phyloP scores from a whole-genome alignment of 2,113 vertebrate species.

The Anarhynchus alexandrinus region DNA sequence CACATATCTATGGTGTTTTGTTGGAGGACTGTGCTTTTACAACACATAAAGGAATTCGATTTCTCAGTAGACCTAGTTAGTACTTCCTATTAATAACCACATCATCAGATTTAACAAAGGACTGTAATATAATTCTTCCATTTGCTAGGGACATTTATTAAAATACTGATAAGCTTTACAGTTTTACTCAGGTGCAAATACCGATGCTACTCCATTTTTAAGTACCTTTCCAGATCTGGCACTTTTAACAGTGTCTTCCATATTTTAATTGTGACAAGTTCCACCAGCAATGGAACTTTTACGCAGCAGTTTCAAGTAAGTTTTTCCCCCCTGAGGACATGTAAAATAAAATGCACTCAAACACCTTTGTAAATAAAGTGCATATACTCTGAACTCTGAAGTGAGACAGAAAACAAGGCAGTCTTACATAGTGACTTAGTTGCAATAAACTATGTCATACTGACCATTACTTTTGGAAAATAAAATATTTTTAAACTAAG shows the following conservation, averaged over 20 bases:
- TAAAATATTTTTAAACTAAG: background rate
- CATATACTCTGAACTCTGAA: background rate
- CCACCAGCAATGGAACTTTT: background rate
- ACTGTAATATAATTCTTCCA: background rate
- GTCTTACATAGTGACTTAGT: background rate
- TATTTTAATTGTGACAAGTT: background rate
- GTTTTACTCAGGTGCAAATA: background rate
- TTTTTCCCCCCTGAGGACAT: background rate
- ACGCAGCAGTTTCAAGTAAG: background rate
- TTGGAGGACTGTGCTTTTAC: background rate
- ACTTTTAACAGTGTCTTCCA: background rate
- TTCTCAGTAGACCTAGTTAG: background rate
- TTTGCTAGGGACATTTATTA: background rate
- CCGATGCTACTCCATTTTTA: background rate
- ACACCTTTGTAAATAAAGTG: background rate
- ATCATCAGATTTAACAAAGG: background rate
- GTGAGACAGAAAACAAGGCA: background rate
- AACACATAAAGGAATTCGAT: background rate
- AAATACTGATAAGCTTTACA: background rate
- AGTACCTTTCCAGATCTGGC: background rate
- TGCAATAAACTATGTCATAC: background rate
- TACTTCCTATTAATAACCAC: background rate
- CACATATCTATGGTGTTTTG: background rate
- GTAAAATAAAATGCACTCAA: background rate
- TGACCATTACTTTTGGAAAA: background rate